Conservation (phyloP, 2,113 vertebrate genomes). For the Acrocephalus arundinaceus region DNA sequence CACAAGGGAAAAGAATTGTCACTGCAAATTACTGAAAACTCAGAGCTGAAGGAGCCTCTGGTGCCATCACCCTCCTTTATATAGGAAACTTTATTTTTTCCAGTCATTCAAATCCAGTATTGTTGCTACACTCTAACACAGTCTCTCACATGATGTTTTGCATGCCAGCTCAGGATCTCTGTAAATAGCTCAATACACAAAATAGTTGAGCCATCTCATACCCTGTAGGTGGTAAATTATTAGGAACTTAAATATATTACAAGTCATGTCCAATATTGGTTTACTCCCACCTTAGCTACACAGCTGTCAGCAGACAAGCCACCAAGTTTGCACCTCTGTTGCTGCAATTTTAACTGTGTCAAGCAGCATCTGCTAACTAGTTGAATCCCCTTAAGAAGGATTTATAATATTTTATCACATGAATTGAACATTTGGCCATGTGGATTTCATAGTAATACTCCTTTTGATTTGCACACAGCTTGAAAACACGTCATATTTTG, state of each 20-base stretch:
- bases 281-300: neutral
- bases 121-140: neutral
- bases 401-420: slow-evolving; percentile 2
- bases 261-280: slow-evolving; percentile 15
- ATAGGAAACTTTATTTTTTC: neutral
- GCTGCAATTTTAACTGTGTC: neutral
- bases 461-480: slow-evolving; percentile 9
- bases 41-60: neutral
- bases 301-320: slow-evolving; percentile 28
- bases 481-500: slow-evolving; percentile 22
- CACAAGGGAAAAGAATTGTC: neutral
- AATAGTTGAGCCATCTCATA: neutral
- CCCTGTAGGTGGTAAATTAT: slow-evolving; percentile 15
- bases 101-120: neutral
- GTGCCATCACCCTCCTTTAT: neutral
- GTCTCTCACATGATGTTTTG: neutral
- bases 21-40: neutral
- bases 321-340: neutral
- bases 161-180: neutral
- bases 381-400: neutral
- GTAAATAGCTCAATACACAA: neutral
- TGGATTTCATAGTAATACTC: neutral
- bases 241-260: neutral
- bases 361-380: slow-evolving; percentile 32
- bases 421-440: neutral